Evolutionary conservation across 2,888 invertebrate genomes (phyloP).

Genomic region (Lordiphosa andalusiaca): DNA sequence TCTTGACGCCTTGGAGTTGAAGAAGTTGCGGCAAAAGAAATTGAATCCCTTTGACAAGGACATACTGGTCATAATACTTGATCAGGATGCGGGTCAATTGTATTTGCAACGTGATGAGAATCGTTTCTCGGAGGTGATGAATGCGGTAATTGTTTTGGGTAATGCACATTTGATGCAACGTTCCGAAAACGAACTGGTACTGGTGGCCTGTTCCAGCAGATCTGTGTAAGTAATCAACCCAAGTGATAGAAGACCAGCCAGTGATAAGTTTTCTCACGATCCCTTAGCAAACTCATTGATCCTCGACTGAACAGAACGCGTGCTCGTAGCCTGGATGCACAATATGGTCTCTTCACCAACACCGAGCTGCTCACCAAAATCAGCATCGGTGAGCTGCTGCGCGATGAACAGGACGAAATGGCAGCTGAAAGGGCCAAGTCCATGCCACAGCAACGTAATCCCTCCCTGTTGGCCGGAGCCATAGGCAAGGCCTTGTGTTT

Average conservation of each 20-base stretch:
- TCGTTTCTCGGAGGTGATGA: background rate
- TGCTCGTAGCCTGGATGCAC: too few relatives aligned
- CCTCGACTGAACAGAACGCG: too few relatives aligned
- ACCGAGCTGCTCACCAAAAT: too few relatives aligned
- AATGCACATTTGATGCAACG: slow-evolving; percentile 4
- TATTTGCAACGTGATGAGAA: background rate
- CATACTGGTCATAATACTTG: slow-evolving; percentile 4
- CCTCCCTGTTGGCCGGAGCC: background rate
- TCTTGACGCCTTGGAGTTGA: too few relatives aligned
- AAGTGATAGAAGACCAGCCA: background rate
- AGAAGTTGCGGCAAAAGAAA: too few relatives aligned
- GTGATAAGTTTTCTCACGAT: too few relatives aligned
- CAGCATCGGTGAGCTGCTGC: background rate
- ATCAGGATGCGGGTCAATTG: slow-evolving; percentile 5
- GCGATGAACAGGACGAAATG: background rate
- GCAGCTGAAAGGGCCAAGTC: too few relatives aligned
- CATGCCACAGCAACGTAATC: background rate
- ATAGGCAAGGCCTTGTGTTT: slow-evolving; percentile 1
- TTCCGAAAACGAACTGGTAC: background rate
- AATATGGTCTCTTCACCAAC: too few relatives aligned
- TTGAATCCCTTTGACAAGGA: background rate
- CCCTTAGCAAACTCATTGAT: too few relatives aligned
- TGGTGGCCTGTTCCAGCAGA: background rate
- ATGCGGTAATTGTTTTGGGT: background rate
- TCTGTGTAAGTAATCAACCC: slow-evolving; percentile 1